Percentiles rank a stretch among this genome's conserved stretches.
phyloP scores from a whole-genome alignment of 2,797 vertebrate species.

The Periophthalmus magnuspinnatus region DNA sequence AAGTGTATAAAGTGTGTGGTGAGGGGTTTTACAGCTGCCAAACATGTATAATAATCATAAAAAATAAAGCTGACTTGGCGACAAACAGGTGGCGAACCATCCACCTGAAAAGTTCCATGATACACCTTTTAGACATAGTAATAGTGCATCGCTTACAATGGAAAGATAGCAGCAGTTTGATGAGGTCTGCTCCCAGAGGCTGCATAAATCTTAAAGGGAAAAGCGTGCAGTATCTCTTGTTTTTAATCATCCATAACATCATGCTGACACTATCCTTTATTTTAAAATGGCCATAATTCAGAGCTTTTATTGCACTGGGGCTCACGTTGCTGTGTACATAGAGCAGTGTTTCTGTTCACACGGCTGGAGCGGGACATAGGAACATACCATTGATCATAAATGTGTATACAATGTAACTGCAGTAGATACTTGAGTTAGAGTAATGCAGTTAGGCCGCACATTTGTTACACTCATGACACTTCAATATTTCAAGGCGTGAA shows the following conservation, averaged over 20 bases:
- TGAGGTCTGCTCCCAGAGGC: not conserved
- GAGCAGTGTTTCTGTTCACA: not conserved
- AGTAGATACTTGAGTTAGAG: not conserved
- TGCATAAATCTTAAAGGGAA: not conserved
- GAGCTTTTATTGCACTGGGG: not conserved
- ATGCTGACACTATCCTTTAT: slow-evolving; percentile 3
- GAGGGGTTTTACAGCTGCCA: too few species aligned
- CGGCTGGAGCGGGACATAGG: not conserved
- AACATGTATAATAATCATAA: too few species aligned
- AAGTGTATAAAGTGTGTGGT: too few species aligned
- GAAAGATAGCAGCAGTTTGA: not conserved
- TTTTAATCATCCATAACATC: slow-evolving; percentile 3
- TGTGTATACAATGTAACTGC: not conserved
- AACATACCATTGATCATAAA: not conserved
- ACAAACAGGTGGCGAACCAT: too few species aligned
- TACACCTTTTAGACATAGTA: too few species aligned
- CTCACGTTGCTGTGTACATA: not conserved
- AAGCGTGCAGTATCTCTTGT: not conserved
- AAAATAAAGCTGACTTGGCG: too few species aligned
- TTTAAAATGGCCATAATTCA: slow-evolving; percentile 1
- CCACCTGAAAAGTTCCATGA: too few species aligned
- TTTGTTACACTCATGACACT: too few species aligned
- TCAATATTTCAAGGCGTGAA: too few species aligned
- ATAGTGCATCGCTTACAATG: not conserved
- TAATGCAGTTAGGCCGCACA: not conserved